These are phyloP conservation scores for Sardina pilchardus DNA, from an alignment of 2,113 vertebrate genomes.

Conservation along the genomic window DNA sequence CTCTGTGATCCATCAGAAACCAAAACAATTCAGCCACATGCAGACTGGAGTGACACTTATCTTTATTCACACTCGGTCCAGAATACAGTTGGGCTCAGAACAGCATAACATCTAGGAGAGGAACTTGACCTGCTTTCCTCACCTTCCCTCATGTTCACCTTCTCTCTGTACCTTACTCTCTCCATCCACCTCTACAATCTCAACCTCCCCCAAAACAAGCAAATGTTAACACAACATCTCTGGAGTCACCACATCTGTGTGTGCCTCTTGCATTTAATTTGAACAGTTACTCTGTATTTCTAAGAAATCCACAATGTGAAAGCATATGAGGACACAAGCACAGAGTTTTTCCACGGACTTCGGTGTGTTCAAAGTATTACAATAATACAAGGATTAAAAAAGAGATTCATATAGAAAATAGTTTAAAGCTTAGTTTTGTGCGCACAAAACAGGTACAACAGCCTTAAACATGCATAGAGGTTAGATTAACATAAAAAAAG, in stretches of 20 bases:
- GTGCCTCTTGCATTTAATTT: background rate
- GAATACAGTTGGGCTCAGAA: background rate
- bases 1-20: background rate
- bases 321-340: background rate
- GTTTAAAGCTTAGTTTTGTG: conserved; percentile 12
- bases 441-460: background rate
- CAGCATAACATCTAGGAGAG: background rate
- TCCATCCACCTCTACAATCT: background rate
- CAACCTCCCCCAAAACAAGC: background rate
- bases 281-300: background rate
- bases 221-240: background rate
- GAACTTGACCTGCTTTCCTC: background rate
- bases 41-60: background rate
- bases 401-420: background rate
- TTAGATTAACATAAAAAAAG: conserved; percentile 3
- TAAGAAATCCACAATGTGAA: background rate
- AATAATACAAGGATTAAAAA: conserved; percentile 11
- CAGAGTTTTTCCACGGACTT: background rate
- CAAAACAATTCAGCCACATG: background rate
- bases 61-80: background rate
- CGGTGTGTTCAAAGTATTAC: background rate
- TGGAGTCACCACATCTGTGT: background rate
- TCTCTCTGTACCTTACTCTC: background rate
- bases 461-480: conserved; percentile 12
- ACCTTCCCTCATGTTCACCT: background rate